Percentiles rank a stretch among this genome's conserved stretches.
Conservation (phyloP, 92 coral and sea anemone genomes). For the Epizoanthus ramosus region DNA sequence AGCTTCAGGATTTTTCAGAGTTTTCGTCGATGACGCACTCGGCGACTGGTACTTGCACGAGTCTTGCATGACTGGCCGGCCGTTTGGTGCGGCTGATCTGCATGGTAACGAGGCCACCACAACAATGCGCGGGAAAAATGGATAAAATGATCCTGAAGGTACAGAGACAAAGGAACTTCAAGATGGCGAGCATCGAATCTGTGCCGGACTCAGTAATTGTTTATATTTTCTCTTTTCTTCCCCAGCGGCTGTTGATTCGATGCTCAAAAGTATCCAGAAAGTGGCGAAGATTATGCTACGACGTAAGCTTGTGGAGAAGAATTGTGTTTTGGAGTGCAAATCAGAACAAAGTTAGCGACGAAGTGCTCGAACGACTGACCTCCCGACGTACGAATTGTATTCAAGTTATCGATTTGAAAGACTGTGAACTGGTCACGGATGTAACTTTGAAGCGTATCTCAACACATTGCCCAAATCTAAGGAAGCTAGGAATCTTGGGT, state of each 20-base stretch:
- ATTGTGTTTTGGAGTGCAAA: conserved; percentile 68
- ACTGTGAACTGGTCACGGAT: conserved; percentile 74
- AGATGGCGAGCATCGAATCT: conserved; percentile 76
- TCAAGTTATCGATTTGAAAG: conserved; percentile 78
- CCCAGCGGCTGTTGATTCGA: conserved; percentile 70
- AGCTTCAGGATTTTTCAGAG: no score
- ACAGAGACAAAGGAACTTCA: conserved; percentile 51
- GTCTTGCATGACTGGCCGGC: no score
- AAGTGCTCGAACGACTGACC: conserved; percentile 66
- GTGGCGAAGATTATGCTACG: conserved; percentile 91
- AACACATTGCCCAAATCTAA: conserved; percentile 79
- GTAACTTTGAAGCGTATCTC: conserved; percentile 70
- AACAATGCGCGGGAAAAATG: conserved; percentile 95
- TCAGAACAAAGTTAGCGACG: conserved; percentile 71
- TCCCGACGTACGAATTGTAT: conserved; percentile 79
- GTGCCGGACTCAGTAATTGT: conserved; percentile 88
- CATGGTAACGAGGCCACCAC: conserved; percentile 57
- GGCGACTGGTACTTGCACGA: no score
- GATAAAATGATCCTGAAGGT: conserved; percentile 43
- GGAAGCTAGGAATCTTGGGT: conserved; percentile 71
- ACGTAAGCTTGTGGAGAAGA: conserved; percentile 87
- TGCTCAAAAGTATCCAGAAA: conserved; percentile 76
- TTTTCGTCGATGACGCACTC: no score
- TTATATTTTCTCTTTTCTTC: conserved; percentile 82
- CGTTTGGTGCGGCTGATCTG: no score